These are phyloP conservation scores for Meriones psammophilus DNA, from an alignment of 2,797 vertebrate genomes.

Conservation along the genomic window DNA sequence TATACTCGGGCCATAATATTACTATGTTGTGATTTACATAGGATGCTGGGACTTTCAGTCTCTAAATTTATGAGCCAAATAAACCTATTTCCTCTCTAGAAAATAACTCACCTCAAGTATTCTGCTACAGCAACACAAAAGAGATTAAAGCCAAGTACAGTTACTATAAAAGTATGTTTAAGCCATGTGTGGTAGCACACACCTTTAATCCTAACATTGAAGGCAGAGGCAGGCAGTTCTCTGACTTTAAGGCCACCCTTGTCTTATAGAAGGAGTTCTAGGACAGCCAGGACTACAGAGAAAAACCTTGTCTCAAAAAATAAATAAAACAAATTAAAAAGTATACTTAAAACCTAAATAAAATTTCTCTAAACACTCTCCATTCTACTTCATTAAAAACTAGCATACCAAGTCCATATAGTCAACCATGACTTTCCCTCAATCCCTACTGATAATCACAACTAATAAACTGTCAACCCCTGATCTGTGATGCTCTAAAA, in stretches of 20 bases:
- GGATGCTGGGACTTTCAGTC: background rate
- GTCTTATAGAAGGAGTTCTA: background rate
- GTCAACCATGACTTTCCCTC: background rate
- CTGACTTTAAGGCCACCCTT: background rate
- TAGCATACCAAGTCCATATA: background rate
- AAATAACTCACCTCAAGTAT: background rate
- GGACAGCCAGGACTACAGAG: background rate
- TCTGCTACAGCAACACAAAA: background rate
- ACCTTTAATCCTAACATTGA: background rate
- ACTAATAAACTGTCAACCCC: background rate
- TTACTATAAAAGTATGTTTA: slow-evolving; percentile 33
- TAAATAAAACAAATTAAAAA: background rate
- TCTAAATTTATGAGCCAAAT: background rate
- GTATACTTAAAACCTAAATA: slow-evolving; percentile 19
- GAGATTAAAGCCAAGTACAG: background rate
- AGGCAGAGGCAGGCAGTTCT: background rate
- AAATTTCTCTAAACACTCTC: slow-evolving; percentile 42
- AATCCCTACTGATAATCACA: background rate
- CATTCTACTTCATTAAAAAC: background rate
- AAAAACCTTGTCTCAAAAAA: background rate
- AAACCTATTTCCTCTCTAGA: background rate
- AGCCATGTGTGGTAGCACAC: background rate
- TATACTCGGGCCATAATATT: background rate
- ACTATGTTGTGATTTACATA: background rate
- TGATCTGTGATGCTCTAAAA: background rate